phyloP scores from a whole-genome alignment of 1,140 invertebrate genomes.

The Helicoverpa zea region DNA sequence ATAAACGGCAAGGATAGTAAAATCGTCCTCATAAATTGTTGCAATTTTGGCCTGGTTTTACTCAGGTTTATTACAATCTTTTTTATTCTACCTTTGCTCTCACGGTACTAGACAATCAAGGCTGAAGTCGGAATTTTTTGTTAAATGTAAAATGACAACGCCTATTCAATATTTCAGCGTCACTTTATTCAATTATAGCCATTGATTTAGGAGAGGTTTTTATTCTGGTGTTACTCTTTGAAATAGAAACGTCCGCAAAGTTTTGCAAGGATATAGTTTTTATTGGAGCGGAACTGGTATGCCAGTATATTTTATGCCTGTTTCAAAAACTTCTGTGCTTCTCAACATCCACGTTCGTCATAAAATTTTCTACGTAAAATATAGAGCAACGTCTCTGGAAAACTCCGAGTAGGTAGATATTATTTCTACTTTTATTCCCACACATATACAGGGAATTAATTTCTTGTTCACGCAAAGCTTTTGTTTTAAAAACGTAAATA shows the following conservation, averaged over 20 bases:
- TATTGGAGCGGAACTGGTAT: background rate
- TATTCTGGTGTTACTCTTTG: background rate
- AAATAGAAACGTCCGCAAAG: background rate
- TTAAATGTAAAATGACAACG: constrained; percentile 5
- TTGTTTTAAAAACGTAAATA: constrained; percentile 26
- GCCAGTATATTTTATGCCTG: constrained; percentile 30
- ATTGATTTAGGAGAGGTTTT: constrained; percentile 9
- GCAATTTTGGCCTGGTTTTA: constrained; percentile 64
- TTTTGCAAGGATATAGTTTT: constrained; percentile 15
- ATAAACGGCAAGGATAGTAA: constrained; percentile 62
- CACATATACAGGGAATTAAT: constrained; percentile 15
- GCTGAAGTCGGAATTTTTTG: background rate
- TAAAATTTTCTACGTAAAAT: constrained; percentile 19
- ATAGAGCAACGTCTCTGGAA: background rate
- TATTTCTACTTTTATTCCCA: constrained; percentile 8
- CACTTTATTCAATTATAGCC: constrained; percentile 7
- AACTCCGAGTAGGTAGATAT: background rate
- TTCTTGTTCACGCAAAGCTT: constrained; percentile 14
- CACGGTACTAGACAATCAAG: constrained; percentile 28
- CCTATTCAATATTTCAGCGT: constrained; percentile 21
- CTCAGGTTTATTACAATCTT: constrained; percentile 54
- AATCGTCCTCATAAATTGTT: constrained; percentile 67
- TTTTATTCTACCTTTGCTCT: constrained; percentile 28
- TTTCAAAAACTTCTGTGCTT: constrained; percentile 26
- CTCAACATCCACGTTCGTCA: background rate